Evolutionary conservation across 2,797 vertebrate genomes (phyloP), one percentile per base, ranked within the genome.

Genomic region (Sebastes hopkinsi): DNA sequence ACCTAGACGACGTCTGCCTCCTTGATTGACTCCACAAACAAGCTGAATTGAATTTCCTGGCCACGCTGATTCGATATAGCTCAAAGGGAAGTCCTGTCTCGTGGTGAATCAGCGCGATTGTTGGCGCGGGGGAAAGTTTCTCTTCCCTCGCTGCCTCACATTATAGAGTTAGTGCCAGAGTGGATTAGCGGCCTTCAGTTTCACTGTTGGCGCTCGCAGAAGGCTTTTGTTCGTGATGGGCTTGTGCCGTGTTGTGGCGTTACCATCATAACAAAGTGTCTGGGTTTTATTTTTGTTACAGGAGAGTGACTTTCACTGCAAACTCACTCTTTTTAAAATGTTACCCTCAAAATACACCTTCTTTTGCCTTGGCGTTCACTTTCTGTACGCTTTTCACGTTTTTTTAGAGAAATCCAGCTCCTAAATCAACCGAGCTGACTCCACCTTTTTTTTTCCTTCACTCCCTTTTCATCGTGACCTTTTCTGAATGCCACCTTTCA

Each of bases 11-110:
- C 66, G 34, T 10, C 23, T 6, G 71, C 56, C 62, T 80, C 54
- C 1, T 25, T 25, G 38, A 18, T n/a, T 34, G 25, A 46, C 61
- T 78, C 42, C 30, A 52, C 30, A 38, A 65, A 85, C 61, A 3
- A 66, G 79, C 78, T 36, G 34, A 89, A 90, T 90, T 84, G 76
- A 75, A 88, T 92, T 92, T 92, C 69, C 75, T 55, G 62, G 23
- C 64, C 29, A 1, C 10, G 4, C 65, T 86, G 83, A 92, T 91
- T 72, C 8, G 74, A 87, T 87, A 18, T 30, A 14, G 74, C 76
- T 64, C 70, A 69, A 60, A 83, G 72, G 76, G 66, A 80, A 77
- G 55, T 74, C 78, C 66, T 11, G 0, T 65, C 71, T 81, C 70
- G 0, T 12, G 50, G 67, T 67, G 84, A 87, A 82, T 78, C 23